Base-by-base conservation (phyloP, 1,140 invertebrate genomes). In the Lutraria rhynchaena region DNA sequence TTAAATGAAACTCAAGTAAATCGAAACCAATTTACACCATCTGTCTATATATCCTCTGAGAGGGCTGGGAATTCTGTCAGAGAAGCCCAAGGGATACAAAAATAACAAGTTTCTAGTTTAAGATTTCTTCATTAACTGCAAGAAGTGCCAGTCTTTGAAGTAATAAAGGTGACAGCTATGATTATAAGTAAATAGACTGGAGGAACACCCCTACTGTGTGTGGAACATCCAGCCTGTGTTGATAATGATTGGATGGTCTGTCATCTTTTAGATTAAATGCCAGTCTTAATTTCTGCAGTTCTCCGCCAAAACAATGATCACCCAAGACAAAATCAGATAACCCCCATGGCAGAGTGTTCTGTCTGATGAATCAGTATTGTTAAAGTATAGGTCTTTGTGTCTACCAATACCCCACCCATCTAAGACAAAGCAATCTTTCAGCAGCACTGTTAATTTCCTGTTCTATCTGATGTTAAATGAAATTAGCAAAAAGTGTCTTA, bases 71-170 rank as follows among this genome's bases (percentile, higher is more conserved):
- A 31, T 31, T 27, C 24, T 67, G 44, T 24, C 13, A 49, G 17
- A 29, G 27, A 7, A 24, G 41, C 63, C 44, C 63, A 19, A 3
- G 63, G 44, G 63, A 67, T 67, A 46, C 29, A 1, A 46, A 67
- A 44, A 67, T 67, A 67, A 67, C 63, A 67, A 67, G 63, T 46
- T 67, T 67, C 44, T 27, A 67, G 63, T 67, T 67, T 49, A 67
- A 22, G 15, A 15, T 67, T 67, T 49, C 44, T 31, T 67, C 41
- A 67, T 67, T 67, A 67, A 29, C 41, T 67, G 17, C 5, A 19
- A 41, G 29, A 49, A 31, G 15, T 41, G 41, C 49, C 41, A 67
- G 41, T 46, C 41, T 51, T 29, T 24, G 2, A 0, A 29, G 24
- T 67, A 67, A 67, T 67, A 67, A 67, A 67, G 63, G 41, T 67